Base-by-base conservation (phyloP, 2,888 invertebrate genomes). In the Ypsolopha scabrella region DNA sequence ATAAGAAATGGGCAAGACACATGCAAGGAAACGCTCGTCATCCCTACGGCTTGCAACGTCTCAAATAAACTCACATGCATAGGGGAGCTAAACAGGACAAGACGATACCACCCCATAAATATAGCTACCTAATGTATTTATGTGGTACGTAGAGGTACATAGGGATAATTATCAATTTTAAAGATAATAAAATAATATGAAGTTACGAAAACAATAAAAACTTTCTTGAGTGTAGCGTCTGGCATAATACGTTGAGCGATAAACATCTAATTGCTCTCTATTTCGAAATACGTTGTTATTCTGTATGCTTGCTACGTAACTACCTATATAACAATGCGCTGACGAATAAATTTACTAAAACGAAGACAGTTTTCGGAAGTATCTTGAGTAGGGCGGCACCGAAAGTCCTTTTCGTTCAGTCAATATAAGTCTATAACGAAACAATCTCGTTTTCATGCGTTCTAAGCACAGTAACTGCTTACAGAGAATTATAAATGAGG, bases 1-100 rank as follows among this genome's bases (percentile, higher is more conserved):
- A 85, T 83, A 83, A 59, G 60, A 62, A 24, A 45, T 10, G 33
- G 45, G n/a, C 13, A 47, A 37, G 47, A 47, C 24, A 24, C 65
- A 67, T 70, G 68, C 67, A 61, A 59, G 51, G 52, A 48, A 57
- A 63, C 57, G 57, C 57, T 58, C 60, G 63, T 63, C 64, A 65
- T 64, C 59, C 60, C 62, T 62, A 59, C 55, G 56, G 63, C 57
- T 54, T 62, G 58, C 55, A 10, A 8, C 39, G 43, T 49, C 43
- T 53, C 46, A 34, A 49, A 24, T 33, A 50, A 37, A 48, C 38
- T n/a, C 13, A 38, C 44, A 49, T 54, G 47, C 48, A 35, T 54
- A 37, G n/a, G 51, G 50, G 48, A 53, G 55, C 55, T 60, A 55
- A n/a, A n/a, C n/a, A n/a, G 57, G 48, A 58, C 57, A 47, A 54